Percentiles rank a stretch among this genome's conserved stretches.
phyloP scores from a whole-genome alignment of 2,888 invertebrate species.

The Macrophya alboannulata region DNA sequence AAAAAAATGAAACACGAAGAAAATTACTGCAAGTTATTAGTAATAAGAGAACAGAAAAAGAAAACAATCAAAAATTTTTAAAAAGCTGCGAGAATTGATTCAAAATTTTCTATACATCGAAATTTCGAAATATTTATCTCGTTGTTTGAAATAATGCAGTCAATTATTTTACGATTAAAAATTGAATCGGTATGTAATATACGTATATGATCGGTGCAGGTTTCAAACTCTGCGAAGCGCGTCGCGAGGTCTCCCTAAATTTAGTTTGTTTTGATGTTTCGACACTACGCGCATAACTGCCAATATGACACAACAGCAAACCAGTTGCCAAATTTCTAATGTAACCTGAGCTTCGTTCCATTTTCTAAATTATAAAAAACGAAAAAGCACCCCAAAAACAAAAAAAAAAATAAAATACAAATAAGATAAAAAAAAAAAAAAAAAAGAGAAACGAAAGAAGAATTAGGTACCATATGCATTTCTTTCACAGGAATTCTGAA shows the following conservation, averaged over 20 bases:
- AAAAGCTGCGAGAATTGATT: not conserved
- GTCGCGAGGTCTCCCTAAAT: slow-evolving; percentile 41
- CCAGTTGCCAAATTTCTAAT: slow-evolving; percentile 69
- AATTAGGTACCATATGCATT: not conserved
- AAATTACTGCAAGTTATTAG: not conserved
- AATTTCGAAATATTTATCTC: not conserved
- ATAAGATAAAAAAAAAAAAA: not conserved
- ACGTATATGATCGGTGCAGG: slow-evolving; percentile 4
- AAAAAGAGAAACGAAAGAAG: not conserved
- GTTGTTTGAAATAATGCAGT: not conserved
- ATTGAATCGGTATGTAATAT: not conserved
- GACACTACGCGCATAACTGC: slow-evolving; percentile 42
- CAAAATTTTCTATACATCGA: not conserved
- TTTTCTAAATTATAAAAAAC: slow-evolving; percentile 8
- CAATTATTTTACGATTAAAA: not conserved
- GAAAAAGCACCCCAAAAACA: not conserved
- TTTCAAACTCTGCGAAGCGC: not conserved
- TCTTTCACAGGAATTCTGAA: not conserved
- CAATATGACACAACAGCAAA: slow-evolving; percentile 68
- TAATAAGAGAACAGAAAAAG: not conserved
- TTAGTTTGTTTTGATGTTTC: slow-evolving; percentile 56
- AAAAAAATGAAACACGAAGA: not conserved
- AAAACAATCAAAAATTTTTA: not conserved
- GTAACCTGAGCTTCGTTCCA: slow-evolving; percentile 61
- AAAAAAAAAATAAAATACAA: too few relatives aligned